Conservation (phyloP, 2,113 vertebrate genomes). For the Mobula birostris region DNA sequence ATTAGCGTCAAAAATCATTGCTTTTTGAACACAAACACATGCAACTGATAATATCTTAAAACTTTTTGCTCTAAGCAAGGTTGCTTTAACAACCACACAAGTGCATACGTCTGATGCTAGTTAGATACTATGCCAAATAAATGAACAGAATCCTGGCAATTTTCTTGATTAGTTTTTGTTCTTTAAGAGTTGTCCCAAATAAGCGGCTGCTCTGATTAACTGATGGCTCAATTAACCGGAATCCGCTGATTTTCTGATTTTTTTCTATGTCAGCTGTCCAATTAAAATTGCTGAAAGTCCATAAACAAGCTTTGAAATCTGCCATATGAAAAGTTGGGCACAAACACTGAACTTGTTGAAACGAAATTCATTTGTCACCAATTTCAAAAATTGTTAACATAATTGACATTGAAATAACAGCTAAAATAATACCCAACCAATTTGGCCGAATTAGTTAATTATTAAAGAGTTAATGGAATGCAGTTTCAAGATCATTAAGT, state of each 20-base stretch:
- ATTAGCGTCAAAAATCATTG: too few species aligned
- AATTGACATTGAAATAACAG: background rate
- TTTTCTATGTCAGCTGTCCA: background rate
- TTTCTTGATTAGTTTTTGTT: too few species aligned
- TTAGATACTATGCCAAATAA: too few species aligned
- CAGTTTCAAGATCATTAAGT: background rate
- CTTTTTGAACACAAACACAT: too few species aligned
- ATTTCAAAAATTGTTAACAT: constrained; percentile 1
- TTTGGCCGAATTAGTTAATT: background rate
- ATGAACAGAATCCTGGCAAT: too few species aligned
- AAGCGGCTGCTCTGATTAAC: too few species aligned
- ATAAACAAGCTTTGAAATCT: background rate
- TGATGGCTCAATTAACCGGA: too few species aligned
- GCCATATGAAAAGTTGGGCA: background rate
- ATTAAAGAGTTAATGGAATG: background rate
- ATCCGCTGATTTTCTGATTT: background rate
- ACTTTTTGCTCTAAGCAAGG: too few species aligned
- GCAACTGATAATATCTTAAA: too few species aligned
- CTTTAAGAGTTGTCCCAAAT: too few species aligned
- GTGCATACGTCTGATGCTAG: too few species aligned
- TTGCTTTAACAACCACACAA: too few species aligned
- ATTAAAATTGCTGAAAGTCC: background rate
- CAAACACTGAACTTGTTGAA: background rate
- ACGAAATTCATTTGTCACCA: background rate
- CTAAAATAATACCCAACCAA: background rate